Base-by-base conservation (phyloP, 2,888 invertebrate species). In the Aporophyla lueneburgensis region DNA sequence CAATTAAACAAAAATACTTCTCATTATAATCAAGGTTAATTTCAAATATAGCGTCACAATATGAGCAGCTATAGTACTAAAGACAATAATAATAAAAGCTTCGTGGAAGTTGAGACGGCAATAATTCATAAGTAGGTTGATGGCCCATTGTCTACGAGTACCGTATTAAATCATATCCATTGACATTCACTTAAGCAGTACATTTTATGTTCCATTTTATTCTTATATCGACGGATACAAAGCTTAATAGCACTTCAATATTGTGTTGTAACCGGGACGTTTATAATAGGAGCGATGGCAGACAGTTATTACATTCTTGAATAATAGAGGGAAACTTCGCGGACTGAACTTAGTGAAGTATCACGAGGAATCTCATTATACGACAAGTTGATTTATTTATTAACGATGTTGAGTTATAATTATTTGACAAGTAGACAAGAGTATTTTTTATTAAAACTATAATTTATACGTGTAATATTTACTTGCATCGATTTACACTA, bases 261-360 rank as follows among this genome's bases (percentile, higher is more conserved):
- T 82, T 82, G 83, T 78, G 78, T 63, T 71, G 77, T 85, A 74
- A 68, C 71, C 56, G 72, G 71, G 68, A 67, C 82, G 74, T 77
- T 85, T 84, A 84, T 86, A 75, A 79, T 81, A 76, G 43, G 24
- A 72, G 72, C 80, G 76, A 62, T 81, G 74, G 77, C 49, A 84
- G 91, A 92, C 89, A 91, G 92, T 90, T 92, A 92, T 92, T 92
- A 92, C 89, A 89, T 92, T 91, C 89, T 89, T 91, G 91, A 92
- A 92, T 92, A 91, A 92, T 92, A 89, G 89, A 88, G 87, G 80
- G 75, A 80, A 88, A 89, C 87, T 91, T 88, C 85, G 84, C 77
- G 84, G 85, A 82, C 74, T 83, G 65, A 84, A 84, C 85, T 82
- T 85, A 76, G 78, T 71, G 74, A 75, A 85, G 76, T 87, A 87